Evolutionary conservation across 2,797 vertebrate species (phyloP), one percentile per base, ranked within the genome.

Genomic region (Acanthurus tractus): DNA sequence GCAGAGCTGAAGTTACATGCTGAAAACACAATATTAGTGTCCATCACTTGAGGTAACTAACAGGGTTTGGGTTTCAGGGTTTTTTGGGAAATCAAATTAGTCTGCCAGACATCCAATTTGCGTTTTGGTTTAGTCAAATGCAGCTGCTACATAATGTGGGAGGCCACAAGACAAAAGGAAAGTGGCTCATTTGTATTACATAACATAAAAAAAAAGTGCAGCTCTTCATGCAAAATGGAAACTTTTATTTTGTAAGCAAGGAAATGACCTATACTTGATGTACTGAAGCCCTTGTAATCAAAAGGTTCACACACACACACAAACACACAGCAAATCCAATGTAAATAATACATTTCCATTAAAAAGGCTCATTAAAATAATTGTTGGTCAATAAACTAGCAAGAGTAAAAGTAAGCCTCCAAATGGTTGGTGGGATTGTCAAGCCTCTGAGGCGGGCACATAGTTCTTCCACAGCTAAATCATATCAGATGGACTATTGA

Each of bases 401-500:
- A 23, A 55, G 66, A 84, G 63, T 77, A 78, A 71, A 82, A 86
- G 88, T 86, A 88, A 73, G 82, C 76, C 82, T 64, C 53, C 36
- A 49, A 71, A 77, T 46, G 18, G 78, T 68, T 68, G 70, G 63
- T 55, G 68, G 84, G 86, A 89, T 79, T 92, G 85, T 81, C 81
- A 83, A 90, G 91, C 93, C 89, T 87, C 76, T 91, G 94, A 90
- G 91, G 94, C 55, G 82, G 96, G 92, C 88, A 89, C 93, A 93
- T 91, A 93, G 94, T 96, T 96, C 95, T 91, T 95, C 90, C 84
- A 81, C 90, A 91, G 88, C 93, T 94, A 96, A 96, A 96, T 96
- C 94, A 95, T 94, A 89, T 95, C 95, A 95, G 95, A 96, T 96
- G 94, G 95, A 92, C 82, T 97, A 99, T 98, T 92, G 97, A 97